Evolutionary conservation across 2,113 vertebrate species (phyloP), one percentile per base, ranked within the genome.

Genomic region (Tor tambroides): DNA sequence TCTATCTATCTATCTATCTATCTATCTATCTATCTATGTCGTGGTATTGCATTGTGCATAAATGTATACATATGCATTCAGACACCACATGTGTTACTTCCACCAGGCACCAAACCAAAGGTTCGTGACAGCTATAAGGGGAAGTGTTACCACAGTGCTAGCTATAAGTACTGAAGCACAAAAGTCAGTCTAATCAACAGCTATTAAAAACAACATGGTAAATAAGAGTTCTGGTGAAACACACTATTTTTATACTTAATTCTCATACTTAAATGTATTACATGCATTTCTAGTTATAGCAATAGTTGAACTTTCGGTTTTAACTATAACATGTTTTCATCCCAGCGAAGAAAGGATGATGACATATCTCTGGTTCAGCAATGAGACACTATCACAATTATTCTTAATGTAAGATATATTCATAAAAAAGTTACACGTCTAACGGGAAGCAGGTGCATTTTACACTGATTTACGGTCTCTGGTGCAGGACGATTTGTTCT

Each of bases 81-180:
- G 14, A 61, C 0, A 71, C 46, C 0, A 1, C 35, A 12, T 74
- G 75, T 71, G 6, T 7, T 28, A 23, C 61, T 15, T 46, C 43
- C 26, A 43, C 26, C 23, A 28, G 10, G 72, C 35, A 26, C 43
- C 30, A 26, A 74, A 5, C 26, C 9, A 6, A 32, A 3, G 2
- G 17, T 28, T 2, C 38, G 41, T 14, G 41, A 10, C 30, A 10
- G 26, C 14, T 32, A 81, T 59, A 85, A 85, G 78, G 83, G 87
- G 87, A 88, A 88, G 79, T 86, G 65, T 15, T 61, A 65, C 21
- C 69, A 41, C 1, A 81, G 35, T 80, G 78, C 35, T 61, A 17
- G 75, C 51, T 79, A 30, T 59, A 54, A 1, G 26, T 78, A 2
- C 35, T 71, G 30, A 59, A 80, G 32, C 23, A 63, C 78, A 80